Conservation (phyloP, 2,113 vertebrate species). For the Ivindomyrus marchei region DNA sequence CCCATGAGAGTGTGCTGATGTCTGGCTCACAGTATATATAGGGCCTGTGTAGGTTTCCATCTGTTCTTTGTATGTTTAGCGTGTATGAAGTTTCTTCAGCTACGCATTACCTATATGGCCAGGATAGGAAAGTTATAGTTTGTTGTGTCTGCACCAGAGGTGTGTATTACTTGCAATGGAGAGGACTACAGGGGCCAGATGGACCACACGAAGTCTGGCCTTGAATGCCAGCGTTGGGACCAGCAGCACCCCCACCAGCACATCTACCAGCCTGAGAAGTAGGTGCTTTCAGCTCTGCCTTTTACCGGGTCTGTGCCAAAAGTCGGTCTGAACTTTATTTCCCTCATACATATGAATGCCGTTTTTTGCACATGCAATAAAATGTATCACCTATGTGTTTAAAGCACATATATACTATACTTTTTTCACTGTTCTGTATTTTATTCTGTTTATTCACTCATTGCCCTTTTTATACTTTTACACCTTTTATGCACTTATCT, state of each 20-base stretch:
- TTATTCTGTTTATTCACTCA: background rate
- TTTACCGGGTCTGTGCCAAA: background rate
- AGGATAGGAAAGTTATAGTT: background rate
- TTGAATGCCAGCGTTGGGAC: slow-evolving; percentile 94
- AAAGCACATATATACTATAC: background rate
- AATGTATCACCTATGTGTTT: background rate
- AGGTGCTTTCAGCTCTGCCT: slow-evolving; percentile 16
- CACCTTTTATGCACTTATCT: background rate
- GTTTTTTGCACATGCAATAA: background rate
- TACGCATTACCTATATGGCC: background rate
- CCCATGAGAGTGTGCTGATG: background rate
- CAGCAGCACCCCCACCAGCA: slow-evolving; percentile 84
- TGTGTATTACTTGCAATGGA: slow-evolving; percentile 84
- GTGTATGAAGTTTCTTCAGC: background rate
- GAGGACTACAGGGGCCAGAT: slow-evolving; percentile 84
- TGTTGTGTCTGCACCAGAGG: slow-evolving; percentile 55
- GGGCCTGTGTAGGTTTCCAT: background rate
- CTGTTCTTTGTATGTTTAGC: background rate
- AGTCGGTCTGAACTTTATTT: background rate
- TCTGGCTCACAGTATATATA: background rate
- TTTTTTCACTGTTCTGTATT: background rate
- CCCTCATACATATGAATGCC: background rate
- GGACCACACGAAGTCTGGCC: slow-evolving; percentile 74
- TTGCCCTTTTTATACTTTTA: background rate
- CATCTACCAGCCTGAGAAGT: slow-evolving; percentile 87